phyloP scores from a whole-genome alignment of 2,888 invertebrate species.

The Glyphotaelius pellucidus region DNA sequence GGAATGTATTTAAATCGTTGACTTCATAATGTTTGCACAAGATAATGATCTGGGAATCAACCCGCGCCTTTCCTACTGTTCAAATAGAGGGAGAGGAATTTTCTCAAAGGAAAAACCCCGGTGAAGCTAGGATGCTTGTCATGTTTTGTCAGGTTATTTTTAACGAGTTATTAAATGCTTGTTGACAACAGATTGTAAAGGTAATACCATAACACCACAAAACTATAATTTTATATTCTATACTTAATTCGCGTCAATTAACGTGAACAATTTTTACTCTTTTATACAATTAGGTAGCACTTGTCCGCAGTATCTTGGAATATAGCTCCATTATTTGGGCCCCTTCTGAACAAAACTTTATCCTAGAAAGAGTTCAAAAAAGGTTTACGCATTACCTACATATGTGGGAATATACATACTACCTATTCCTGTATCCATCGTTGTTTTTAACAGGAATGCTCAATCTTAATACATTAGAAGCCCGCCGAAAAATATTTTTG shows the following conservation, averaged over 20 bases:
- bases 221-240: neutral
- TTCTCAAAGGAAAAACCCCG: slow-evolving; percentile 20
- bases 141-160: neutral
- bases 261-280: neutral
- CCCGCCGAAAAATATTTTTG: no score
- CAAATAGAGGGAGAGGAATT: slow-evolving; percentile 16
- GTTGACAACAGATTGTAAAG: neutral
- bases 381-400: no score
- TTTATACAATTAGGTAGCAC: neutral
- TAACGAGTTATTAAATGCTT: neutral
- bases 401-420: no score
- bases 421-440: no score
- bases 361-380: no score
- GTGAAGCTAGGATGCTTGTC: neutral
- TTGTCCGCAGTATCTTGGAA: no score
- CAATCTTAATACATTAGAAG: no score
- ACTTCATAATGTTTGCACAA: slow-evolving; percentile 23
- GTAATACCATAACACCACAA: neutral
- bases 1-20: slow-evolving; percentile 22
- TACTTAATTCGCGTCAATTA: neutral
- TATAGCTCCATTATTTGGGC: no score
- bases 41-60: slow-evolving; percentile 29
- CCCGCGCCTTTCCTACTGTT: neutral
- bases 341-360: no score
- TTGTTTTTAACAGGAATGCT: no score